These are phyloP conservation scores for Heliothis peltigera DNA, from an alignment of 2,888 invertebrate genomes.

Conservation along the genomic window DNA sequence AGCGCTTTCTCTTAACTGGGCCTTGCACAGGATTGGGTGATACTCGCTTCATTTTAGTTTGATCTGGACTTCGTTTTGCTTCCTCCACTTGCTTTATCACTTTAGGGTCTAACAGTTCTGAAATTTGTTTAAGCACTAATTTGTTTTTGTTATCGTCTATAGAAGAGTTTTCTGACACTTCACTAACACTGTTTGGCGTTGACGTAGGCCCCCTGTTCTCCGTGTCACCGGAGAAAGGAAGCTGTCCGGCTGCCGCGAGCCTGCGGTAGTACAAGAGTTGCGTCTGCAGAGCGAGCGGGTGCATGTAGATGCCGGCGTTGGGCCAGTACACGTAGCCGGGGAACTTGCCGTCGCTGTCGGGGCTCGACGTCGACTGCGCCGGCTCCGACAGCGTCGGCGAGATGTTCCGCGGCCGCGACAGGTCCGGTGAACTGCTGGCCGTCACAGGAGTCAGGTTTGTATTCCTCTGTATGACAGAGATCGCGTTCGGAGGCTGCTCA, in stretches of 20 bases:
- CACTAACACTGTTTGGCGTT: constrained; percentile 78
- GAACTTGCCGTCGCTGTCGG: constrained; percentile 77
- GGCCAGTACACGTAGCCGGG: constrained; percentile 93
- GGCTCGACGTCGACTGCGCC: constrained; percentile 78
- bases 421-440: constrained; percentile 84
- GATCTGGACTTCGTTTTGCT: constrained; percentile 76
- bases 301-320: constrained; percentile 92
- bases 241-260: constrained; percentile 89
- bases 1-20: constrained; percentile 93
- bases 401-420: constrained; percentile 73
- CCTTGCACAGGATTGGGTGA: constrained; percentile 80
- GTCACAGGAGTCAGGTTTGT: constrained; percentile 79
- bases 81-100: constrained; percentile 81
- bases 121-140: constrained; percentile 85
- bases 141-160: constrained; percentile 83
- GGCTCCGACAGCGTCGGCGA: constrained; percentile 84
- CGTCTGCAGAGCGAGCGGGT: constrained; percentile 93
- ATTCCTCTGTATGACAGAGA: constrained; percentile 86
- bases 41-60: constrained; percentile 83
- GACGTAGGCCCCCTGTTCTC: constrained; percentile 70
- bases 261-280: constrained; percentile 94
- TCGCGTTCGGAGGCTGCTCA: constrained; percentile 83
- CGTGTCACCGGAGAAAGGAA: constrained; percentile 81
- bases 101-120: constrained; percentile 84
- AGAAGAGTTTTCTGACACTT: constrained; percentile 76